Conservation (phyloP, 2,113 vertebrate species). For the Tor tambroides region DNA sequence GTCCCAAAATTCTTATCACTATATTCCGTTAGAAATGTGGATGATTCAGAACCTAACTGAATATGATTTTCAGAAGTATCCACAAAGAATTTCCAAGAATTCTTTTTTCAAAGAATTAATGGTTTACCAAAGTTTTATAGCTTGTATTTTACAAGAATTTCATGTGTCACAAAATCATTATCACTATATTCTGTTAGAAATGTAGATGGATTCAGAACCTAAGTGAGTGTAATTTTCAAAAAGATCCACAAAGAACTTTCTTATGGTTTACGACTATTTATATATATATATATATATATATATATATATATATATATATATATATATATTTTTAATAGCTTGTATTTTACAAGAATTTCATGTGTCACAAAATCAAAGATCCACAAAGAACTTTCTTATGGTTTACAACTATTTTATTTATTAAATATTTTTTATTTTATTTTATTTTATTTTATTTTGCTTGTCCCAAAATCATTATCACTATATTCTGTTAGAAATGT, state of each 20-base stretch:
- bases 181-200: background rate
- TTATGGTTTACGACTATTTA: background rate
- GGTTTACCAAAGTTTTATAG: no score
- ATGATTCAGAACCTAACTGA: no score
- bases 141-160: background rate
- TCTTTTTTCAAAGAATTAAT: no score
- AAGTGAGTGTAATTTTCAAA: background rate
- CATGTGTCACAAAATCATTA: background rate
- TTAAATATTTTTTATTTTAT: no score
- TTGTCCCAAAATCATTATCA: background rate
- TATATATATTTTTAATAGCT: no score
- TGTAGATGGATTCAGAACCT: no score
- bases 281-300: no score
- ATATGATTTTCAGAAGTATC: background rate
- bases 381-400: no score
- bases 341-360: no score
- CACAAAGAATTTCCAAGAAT: background rate
- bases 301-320: no score
- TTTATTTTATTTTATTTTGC: background rate
- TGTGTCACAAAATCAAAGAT: no score
- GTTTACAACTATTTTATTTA: no score
- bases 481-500: background rate
- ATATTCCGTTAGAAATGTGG: background rate
- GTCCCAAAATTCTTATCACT: background rate
- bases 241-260: background rate